These are phyloP conservation scores for Poecilia picta DNA, from an alignment of 2,797 vertebrate species.

Conservation along the genomic window DNA sequence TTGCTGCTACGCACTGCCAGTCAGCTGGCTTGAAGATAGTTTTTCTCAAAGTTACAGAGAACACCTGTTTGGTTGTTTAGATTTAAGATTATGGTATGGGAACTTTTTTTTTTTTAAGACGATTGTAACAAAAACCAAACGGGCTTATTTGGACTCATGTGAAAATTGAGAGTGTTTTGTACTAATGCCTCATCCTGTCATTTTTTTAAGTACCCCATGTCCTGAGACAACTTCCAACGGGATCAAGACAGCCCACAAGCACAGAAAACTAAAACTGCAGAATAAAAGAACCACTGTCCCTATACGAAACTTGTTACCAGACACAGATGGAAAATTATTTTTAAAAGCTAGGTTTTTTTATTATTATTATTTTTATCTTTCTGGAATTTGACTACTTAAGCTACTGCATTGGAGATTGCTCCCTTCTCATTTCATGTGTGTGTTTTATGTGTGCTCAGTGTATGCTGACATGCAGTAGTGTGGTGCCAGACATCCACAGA, in stretches of 20 bases:
- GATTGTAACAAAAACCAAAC: background rate
- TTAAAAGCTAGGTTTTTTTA: constrained; percentile 15
- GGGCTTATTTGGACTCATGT: background rate
- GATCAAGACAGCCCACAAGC: constrained; percentile 4
- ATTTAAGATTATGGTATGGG: background rate
- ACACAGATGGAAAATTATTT: background rate
- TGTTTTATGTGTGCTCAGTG: background rate
- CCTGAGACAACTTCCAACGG: constrained; percentile 11
- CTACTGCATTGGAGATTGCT: background rate
- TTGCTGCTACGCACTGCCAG: background rate
- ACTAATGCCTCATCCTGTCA: constrained; percentile 1
- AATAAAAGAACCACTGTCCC: constrained; percentile 14
- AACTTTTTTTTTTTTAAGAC: background rate
- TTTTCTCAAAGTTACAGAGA: background rate
- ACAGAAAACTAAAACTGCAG: background rate
- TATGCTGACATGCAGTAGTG: constrained; percentile 23
- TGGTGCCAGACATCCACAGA: constrained; percentile 34
- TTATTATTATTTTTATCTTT: constrained; percentile 29
- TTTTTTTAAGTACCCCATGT: constrained; percentile 3
- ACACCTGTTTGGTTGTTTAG: background rate
- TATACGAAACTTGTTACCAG: constrained; percentile 22
- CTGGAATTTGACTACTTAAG: constrained; percentile 64
- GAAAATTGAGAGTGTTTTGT: background rate
- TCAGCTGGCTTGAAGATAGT: background rate
- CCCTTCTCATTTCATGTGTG: background rate